Evolutionary conservation across 92 coral and sea anemone genomes (phyloP).

Genomic region (Plumapathes pennacea): DNA sequence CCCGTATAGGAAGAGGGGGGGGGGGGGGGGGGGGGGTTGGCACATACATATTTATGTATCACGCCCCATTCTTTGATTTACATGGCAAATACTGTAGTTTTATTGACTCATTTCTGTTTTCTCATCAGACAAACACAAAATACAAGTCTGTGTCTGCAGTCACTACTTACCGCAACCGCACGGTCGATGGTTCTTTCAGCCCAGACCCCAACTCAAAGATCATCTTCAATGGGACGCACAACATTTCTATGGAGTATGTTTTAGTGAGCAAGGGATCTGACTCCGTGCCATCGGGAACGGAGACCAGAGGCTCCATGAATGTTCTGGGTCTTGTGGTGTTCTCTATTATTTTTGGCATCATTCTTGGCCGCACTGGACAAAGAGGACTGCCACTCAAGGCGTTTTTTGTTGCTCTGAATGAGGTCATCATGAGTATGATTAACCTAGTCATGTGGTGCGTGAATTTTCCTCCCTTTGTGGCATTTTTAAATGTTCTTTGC

Average conservation of each 20-base stretch:
- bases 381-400: conserved; percentile 77
- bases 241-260: conserved; percentile 30
- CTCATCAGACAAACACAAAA: conserved; percentile 62
- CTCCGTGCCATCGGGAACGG: conserved; percentile 62
- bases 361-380: conserved; percentile 84
- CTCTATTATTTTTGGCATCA: conserved; percentile 81
- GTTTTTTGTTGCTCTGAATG: conserved; percentile 78
- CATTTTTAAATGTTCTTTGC: no score
- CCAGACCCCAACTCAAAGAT: conserved; percentile 5
- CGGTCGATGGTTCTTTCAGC: conserved; percentile 24
- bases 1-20: no score
- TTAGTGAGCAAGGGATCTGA: conserved; percentile 56
- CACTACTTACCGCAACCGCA: conserved; percentile 34
- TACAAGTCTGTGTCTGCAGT: conserved; percentile 58
- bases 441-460: conserved; percentile 93
- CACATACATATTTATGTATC: no score
- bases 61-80: no score
- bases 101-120: neutral
- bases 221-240: conserved; percentile 54
- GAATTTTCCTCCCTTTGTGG: no score
- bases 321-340: conserved; percentile 86
- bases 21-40: no score
- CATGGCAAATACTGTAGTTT: no score
- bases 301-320: conserved; percentile 49
- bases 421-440: conserved; percentile 87